These are phyloP conservation scores for Stylophora pistillata DNA, from an alignment of 64 coral and sea anemone genomes.

Conservation along the genomic window DNA sequence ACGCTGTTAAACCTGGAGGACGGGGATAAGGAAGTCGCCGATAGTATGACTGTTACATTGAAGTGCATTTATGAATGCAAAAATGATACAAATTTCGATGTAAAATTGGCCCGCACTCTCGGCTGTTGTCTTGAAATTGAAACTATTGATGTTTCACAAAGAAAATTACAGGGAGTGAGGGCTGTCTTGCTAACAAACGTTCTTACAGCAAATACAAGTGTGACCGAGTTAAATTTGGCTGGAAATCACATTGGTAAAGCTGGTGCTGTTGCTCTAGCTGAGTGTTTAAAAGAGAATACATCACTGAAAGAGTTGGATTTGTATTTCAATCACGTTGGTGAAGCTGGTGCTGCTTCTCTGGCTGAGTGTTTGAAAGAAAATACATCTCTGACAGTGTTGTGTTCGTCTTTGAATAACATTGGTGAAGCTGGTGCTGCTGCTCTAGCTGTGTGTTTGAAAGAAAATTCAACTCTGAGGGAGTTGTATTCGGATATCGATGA, in stretches of 20 bases:
- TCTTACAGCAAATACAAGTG: neutral
- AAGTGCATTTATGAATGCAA: neutral
- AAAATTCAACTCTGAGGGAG: too few species aligned
- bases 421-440: neutral
- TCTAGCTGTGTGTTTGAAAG: too few species aligned
- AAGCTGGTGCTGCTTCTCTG: too few species aligned
- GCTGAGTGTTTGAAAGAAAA: too few species aligned
- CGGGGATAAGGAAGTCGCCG: neutral
- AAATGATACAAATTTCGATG: neutral
- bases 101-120: too few species aligned
- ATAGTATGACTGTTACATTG: neutral
- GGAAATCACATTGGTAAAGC: neutral
- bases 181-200: neutral
- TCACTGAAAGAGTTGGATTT: too few species aligned
- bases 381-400: neutral
- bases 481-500: too few species aligned
- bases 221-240: neutral
- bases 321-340: too few species aligned
- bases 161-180: neutral
- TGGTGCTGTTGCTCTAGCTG: neutral
- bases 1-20: too few species aligned
- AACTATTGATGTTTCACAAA: too few species aligned
- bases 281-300: too few species aligned
- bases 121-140: too few species aligned
- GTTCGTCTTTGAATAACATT: conserved; percentile 2